Percentiles rank a stretch among this genome's conserved stretches.
phyloP scores from a whole-genome alignment of 2,888 invertebrate species.

The Steromphala cineraria region DNA sequence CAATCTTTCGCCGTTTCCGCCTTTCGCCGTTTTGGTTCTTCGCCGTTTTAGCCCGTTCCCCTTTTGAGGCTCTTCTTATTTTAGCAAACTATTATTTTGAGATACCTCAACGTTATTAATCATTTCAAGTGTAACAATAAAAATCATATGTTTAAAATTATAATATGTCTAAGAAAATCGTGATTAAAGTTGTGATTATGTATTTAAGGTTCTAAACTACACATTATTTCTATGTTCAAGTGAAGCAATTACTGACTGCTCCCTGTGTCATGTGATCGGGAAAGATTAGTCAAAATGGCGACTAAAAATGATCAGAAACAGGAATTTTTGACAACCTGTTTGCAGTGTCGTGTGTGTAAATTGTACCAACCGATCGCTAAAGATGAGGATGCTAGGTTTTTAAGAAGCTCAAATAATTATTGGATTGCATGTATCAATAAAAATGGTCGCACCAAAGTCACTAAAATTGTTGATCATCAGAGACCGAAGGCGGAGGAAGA shows the following conservation, averaged over 20 bases:
- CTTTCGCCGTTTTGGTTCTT: too few relatives aligned
- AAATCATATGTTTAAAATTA: too few relatives aligned
- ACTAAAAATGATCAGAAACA: background rate
- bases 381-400: background rate
- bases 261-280: background rate
- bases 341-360: background rate
- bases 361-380: background rate
- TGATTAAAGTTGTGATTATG: too few relatives aligned
- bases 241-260: background rate
- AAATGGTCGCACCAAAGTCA: background rate
- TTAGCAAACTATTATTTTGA: too few relatives aligned
- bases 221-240: background rate
- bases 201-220: too few relatives aligned
- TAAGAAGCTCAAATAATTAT: background rate
- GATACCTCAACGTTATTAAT: too few relatives aligned
- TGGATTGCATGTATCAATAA: background rate
- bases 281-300: background rate
- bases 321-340: background rate
- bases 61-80: too few relatives aligned
- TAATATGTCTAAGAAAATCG: too few relatives aligned
- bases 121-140: too few relatives aligned
- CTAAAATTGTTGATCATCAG: background rate
- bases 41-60: too few relatives aligned
- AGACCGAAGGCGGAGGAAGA: too few relatives aligned
- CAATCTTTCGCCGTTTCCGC: too few relatives aligned